Conservation (phyloP, 53 echinoderm and acorn worm genomes). For the Crossaster papposus region DNA sequence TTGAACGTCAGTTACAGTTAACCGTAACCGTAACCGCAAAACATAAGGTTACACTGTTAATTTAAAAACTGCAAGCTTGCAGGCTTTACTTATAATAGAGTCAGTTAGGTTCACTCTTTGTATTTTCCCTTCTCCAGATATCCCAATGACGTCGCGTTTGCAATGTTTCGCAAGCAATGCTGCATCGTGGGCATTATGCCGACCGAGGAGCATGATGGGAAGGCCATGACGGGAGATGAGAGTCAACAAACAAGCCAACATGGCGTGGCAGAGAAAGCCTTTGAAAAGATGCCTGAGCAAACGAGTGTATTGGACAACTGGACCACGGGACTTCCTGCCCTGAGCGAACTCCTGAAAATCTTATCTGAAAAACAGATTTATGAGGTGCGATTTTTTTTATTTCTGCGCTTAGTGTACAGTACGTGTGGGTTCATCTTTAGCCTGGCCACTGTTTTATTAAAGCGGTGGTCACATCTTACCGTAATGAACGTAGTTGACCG, state of each 20-base stretch:
- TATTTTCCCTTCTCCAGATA: slow-evolving; percentile 48
- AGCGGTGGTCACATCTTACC: too few species aligned
- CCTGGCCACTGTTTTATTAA: too few species aligned
- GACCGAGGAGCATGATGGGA: slow-evolving; percentile 28
- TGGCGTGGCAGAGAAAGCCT: not conserved
- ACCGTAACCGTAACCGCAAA: too few species aligned
- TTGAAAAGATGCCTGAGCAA: not conserved
- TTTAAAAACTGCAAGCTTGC: too few species aligned
- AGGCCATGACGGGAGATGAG: slow-evolving; percentile 34
- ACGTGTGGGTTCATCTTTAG: too few species aligned
- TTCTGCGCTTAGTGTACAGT: not conserved
- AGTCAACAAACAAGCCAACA: not conserved
- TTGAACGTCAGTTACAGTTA: too few species aligned
- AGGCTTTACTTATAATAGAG: not conserved
- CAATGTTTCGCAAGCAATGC: slow-evolving; percentile 67
- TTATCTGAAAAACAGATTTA: slow-evolving; percentile 42
- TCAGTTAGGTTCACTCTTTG: not conserved
- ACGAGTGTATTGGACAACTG: slow-evolving; percentile 9
- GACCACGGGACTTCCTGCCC: slow-evolving; percentile 1
- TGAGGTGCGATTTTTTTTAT: slow-evolving; percentile 1
- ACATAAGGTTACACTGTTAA: too few species aligned
- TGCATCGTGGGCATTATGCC: slow-evolving; percentile 56
- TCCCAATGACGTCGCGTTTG: slow-evolving; percentile 62
- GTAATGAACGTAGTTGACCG: too few species aligned
- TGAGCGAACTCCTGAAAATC: slow-evolving; percentile 12